Evolutionary conservation across 2,797 vertebrate species (phyloP).

Genomic region (Notolabrus celidotus): DNA sequence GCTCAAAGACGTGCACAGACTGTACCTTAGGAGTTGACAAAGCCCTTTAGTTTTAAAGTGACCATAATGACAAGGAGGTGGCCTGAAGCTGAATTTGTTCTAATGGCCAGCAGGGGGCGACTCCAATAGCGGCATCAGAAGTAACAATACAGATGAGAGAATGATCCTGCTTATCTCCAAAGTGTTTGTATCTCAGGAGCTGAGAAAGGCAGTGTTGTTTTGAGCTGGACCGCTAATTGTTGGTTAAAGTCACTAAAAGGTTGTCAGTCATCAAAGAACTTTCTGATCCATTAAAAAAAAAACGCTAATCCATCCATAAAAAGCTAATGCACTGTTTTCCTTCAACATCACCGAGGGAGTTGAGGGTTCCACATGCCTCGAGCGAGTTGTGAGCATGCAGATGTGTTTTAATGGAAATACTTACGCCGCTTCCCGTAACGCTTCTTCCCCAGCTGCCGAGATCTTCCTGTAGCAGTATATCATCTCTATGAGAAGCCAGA

Average conservation of each 20-base stretch:
- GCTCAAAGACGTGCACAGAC: too few relatives aligned
- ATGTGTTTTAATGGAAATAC: slow-evolving; percentile 51
- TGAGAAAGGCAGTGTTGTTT: too few relatives aligned
- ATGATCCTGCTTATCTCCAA: too few relatives aligned
- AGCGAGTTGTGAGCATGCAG: not conserved
- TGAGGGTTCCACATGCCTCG: slow-evolving; percentile 1
- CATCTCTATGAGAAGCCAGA: slow-evolving; percentile 97
- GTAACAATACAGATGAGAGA: too few relatives aligned
- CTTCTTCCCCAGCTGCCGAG: slow-evolving; percentile 90
- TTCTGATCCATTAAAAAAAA: not conserved
- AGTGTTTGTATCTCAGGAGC: too few relatives aligned
- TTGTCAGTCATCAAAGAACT: too few relatives aligned
- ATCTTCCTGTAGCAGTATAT: slow-evolving; percentile 95
- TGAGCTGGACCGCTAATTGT: not conserved
- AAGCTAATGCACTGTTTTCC: not conserved
- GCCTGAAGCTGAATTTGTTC: too few relatives aligned
- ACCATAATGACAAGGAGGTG: too few relatives aligned
- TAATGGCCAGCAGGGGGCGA: too few relatives aligned
- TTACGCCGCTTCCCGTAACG: slow-evolving; percentile 91
- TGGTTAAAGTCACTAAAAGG: not conserved
- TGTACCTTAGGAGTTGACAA: too few relatives aligned
- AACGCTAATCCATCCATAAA: not conserved
- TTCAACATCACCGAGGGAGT: not conserved
- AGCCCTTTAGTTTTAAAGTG: too few relatives aligned
- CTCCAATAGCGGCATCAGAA: too few relatives aligned